Percentiles rank a stretch among this genome's conserved stretches.
phyloP scores from a whole-genome alignment of 2,888 invertebrate species.

The Griposia aprilina region DNA sequence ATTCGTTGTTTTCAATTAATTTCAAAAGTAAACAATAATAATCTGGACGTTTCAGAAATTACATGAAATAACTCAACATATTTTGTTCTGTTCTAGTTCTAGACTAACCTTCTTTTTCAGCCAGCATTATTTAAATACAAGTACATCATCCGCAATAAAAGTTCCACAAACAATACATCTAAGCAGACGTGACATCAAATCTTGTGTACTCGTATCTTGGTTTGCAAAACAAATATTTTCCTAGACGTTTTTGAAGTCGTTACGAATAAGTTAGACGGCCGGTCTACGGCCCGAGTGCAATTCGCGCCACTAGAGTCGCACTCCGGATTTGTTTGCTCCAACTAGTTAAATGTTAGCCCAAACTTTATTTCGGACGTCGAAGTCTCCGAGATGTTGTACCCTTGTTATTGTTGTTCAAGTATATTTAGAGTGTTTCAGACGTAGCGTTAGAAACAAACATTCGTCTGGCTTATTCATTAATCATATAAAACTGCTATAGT shows the following conservation, averaged over 20 bases:
- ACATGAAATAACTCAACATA: too few species aligned
- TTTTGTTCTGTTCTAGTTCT: neutral
- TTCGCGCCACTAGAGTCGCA: conserved; percentile 82
- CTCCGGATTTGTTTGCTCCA: conserved; percentile 85
- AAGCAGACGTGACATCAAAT: conserved; percentile 62
- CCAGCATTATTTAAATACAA: conserved; percentile 24
- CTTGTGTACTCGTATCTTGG: conserved; percentile 64
- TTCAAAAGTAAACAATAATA: neutral
- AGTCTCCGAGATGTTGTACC: conserved; percentile 81
- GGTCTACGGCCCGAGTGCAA: conserved; percentile 75
- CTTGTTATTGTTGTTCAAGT: conserved; percentile 84
- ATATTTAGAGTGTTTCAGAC: conserved; percentile 70
- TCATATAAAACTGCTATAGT: conserved; percentile 52
- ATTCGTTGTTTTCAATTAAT: neutral
- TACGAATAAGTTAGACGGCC: conserved; percentile 76
- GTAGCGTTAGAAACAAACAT: conserved; percentile 64
- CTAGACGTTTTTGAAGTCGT: conserved; percentile 77
- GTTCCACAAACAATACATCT: conserved; percentile 61
- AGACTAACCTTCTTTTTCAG: neutral
- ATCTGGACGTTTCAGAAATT: neutral
- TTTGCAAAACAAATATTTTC: conserved; percentile 77
- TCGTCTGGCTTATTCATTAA: conserved; percentile 66
- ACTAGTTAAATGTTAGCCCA: conserved; percentile 88
- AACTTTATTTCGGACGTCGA: conserved; percentile 85
- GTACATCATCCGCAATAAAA: conserved; percentile 61